Conservation (phyloP, 2,113 vertebrate genomes). For the Saguinus midas region DNA sequence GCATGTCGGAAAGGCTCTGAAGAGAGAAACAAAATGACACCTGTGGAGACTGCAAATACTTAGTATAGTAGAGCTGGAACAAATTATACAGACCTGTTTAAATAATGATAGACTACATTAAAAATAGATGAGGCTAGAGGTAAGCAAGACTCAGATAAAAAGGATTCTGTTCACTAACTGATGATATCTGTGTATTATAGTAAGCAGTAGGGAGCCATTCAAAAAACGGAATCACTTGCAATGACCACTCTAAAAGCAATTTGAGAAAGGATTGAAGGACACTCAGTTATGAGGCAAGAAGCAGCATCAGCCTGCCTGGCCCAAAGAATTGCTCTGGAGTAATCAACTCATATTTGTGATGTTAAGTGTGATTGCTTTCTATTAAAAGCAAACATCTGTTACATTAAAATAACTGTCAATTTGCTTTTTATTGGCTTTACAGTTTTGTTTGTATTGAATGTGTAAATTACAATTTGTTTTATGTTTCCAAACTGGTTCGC, state of each 20-base stretch:
- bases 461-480: neutral
- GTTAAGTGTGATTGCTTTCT: neutral
- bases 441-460: neutral
- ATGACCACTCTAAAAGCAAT: neutral
- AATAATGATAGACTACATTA: neutral
- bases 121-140: neutral
- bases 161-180: neutral
- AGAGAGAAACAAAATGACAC: neutral
- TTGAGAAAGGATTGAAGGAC: neutral
- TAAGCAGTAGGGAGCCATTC: neutral
- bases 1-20: neutral
- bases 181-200: neutral
- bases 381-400: constrained; percentile 18
- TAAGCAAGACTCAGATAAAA: neutral
- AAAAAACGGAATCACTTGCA: neutral
- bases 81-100: neutral
- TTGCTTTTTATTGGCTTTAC: constrained; percentile 12
- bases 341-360: neutral
- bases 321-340: neutral
- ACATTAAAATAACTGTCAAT: neutral
- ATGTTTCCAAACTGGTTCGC: neutral
- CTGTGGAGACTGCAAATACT: neutral
- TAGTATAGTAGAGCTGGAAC: neutral
- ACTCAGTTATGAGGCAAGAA: neutral
- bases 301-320: neutral